Percentiles rank a stretch among this genome's conserved stretches.
Evolutionary conservation across 2,888 invertebrate genomes (phyloP).

Genomic region (Peribatodes rhomboidaria): DNA sequence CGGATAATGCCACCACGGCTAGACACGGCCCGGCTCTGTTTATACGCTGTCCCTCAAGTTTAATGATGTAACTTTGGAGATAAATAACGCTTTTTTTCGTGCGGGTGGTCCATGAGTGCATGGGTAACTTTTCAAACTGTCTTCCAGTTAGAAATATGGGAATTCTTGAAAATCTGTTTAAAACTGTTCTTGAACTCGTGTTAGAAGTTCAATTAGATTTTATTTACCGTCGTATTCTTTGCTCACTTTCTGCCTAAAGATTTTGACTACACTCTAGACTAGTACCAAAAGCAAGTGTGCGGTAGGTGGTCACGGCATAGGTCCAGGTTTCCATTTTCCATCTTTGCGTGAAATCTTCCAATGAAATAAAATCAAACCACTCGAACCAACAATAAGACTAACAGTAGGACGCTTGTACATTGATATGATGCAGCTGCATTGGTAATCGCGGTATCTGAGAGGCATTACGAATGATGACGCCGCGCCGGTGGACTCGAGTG

Average conservation of each 20-base stretch:
- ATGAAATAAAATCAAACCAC: not conserved
- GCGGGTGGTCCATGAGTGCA: constrained; percentile 47
- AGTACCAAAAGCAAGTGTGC: too few species aligned
- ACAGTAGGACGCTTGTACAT: constrained; percentile 70
- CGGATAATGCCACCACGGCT: constrained; percentile 45
- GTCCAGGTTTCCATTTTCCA: too few species aligned
- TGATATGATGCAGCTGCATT: constrained; percentile 74
- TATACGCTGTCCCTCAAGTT: constrained; percentile 53
- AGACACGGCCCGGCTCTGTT: constrained; percentile 48
- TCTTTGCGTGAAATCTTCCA: too few species aligned
- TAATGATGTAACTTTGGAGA: constrained; percentile 49
- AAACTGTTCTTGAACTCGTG: not conserved
- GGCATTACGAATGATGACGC: constrained; percentile 16
- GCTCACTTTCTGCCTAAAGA: too few species aligned
- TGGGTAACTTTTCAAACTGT: constrained; percentile 4
- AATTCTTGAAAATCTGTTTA: constrained; percentile 2
- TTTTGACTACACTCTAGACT: too few species aligned
- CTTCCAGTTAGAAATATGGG: constrained; percentile 10
- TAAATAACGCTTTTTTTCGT: constrained; percentile 45
- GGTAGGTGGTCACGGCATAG: too few species aligned
- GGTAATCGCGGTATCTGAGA: constrained; percentile 45
- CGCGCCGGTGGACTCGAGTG: constrained; percentile 43
- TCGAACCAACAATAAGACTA: constrained; percentile 26
- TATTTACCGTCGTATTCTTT: too few species aligned
- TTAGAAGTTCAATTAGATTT: not conserved